Base-by-base conservation (phyloP, 2,888 invertebrate genomes). In the Ornithoptera priamus region DNA sequence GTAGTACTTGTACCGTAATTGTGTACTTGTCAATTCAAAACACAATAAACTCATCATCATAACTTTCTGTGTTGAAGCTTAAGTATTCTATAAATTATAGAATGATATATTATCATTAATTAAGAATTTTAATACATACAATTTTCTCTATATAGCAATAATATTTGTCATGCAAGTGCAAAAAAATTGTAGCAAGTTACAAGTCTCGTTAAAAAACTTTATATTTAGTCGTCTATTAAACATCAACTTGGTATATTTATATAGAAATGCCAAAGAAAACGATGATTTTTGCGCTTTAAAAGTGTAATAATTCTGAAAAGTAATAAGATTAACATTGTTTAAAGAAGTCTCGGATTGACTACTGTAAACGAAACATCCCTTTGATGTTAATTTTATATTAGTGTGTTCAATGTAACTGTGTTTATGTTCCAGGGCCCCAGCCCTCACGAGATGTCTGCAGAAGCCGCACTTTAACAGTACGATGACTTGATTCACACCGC, bases 391-490 rank as follows among this genome's bases (percentile, higher is more conserved):
- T 7, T 42, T 7, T 63, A 58, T 67, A 59, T 22, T 62, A 66
- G 65, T 66, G 53, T 53, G 46, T 70, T 69, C 30, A 69, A 57
- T 46, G n/a, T 56, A 36, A 65, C 36, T 64, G 67, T 80, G 67
- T 80, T 85, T 84, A 77, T 78, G 69, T 91, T 90, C 20, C 90
- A 93, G 93, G 79, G 88, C 93, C 69, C 92, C 92, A 57, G 87
- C 89, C 73, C 87, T 93, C 71, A 92, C 91, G 72, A 84, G 92
- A 74, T 93, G 93, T 80, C 81, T 91, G 60, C 92, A 90, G 80
- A 67, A 70, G 72, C 85, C 86, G 75, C 85, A 82, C 72, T 85
- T 85, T 82, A 92, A 92, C 80, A 81, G 82, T 80, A 92, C 90
- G 68, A 88, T 84, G 80, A 83, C 83, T 83, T 92, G 91, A 92